These are phyloP conservation scores for Sorex araneus DNA, from an alignment of 2,113 vertebrate species.

Conservation along the genomic window DNA sequence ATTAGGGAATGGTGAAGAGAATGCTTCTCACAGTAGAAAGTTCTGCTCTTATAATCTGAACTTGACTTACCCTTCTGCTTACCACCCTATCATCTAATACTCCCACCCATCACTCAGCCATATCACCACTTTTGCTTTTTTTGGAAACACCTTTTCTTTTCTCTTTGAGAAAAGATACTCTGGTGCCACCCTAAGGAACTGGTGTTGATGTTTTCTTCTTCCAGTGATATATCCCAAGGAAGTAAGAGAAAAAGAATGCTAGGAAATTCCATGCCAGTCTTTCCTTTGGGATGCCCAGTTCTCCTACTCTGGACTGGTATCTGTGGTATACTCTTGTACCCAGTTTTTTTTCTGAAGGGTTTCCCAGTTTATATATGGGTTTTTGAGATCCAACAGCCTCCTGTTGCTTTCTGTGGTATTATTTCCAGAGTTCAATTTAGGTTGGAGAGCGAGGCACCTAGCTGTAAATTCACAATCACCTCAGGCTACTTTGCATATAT, in stretches of 20 bases:
- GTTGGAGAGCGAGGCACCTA: background rate
- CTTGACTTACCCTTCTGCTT: background rate
- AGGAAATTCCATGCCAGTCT: background rate
- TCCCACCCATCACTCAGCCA: too few relatives aligned
- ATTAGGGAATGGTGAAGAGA: background rate
- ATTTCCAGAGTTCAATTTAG: background rate
- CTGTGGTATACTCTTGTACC: background rate
- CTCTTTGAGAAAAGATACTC: background rate
- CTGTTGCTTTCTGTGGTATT: constrained; percentile 11
- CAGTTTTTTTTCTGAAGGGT: background rate
- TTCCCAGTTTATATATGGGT: background rate
- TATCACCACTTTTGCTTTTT: too few relatives aligned
- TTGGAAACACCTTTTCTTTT: background rate
- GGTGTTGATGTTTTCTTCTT: background rate
- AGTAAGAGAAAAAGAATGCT: background rate
- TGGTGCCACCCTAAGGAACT: background rate
- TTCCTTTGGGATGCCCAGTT: background rate
- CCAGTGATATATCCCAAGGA: background rate
- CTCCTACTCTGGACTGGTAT: background rate
- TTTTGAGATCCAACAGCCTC: background rate
- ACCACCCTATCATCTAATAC: too few relatives aligned
- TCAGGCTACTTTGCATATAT: background rate
- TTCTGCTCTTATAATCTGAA: background rate
- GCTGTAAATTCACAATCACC: background rate
- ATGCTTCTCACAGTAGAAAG: background rate